Evolutionary conservation across 2,113 vertebrate genomes (phyloP), one percentile per base, ranked within the genome.

Genomic region (Cyprinodon brontotheroides): DNA sequence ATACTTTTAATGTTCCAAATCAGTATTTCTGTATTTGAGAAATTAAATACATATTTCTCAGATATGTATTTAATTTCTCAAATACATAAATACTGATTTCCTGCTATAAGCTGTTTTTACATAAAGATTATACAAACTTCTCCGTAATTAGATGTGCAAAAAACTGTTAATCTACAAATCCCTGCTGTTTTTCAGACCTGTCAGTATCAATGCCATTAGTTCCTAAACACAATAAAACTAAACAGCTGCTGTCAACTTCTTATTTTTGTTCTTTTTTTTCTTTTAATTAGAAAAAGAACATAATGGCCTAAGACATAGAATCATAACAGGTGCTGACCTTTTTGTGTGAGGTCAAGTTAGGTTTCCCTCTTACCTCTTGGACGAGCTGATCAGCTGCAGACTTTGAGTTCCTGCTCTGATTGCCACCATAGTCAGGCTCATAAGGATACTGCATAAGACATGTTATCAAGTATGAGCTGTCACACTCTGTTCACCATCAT

Each of bases 351-450:
- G 4, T 63, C 11, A 5, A 4, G 10, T 7, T 17, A 64, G 61
- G 29, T 63, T 65, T 36, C 65, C 72, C 38, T 15, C 86, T 92
- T 85, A 97, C 97, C 95, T 98, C 92, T 47, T 93, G 94, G 65
- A 97, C 92, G 15, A 97, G 94, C 78, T 90, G 91, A 82, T 94
- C 91, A 1, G 94, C 94, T 29, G 95, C 95, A 1, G 79, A 62
- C n/a, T 29, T 61, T 59, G 88, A 89, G 74, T 78, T 81, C 79
- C 74, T 84, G 60, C 75, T 84, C 70, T 70, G 82, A 65, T 75
- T 78, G 47, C 89, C 83, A 37, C 47, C 65, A 13, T 81, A 72
- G 48, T 72, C 66, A 0, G 84, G 89, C 9, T 89, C 77, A 67
- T 91, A 92, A 2, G 92, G 91, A 47, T 93, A 91, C 93, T 94